Conservation (phyloP, 1,140 invertebrate species). For the Limonius californicus region DNA sequence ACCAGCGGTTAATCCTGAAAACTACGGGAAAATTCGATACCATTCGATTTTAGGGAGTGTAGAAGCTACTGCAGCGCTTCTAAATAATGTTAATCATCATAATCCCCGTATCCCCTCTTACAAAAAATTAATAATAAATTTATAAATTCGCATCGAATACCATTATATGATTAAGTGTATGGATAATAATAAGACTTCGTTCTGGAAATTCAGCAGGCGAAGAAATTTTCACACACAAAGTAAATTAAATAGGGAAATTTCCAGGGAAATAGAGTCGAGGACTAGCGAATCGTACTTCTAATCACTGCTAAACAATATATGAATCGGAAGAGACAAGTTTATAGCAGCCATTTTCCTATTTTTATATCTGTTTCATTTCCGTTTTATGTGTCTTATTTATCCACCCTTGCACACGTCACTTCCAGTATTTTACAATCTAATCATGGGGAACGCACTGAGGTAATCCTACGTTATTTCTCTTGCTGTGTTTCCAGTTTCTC, state of each 20-base stretch:
- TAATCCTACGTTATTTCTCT: conserved; percentile 50
- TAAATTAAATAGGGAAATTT: too few species aligned
- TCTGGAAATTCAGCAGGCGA: too few species aligned
- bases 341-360: conserved; percentile 43
- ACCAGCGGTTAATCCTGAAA: too few species aligned
- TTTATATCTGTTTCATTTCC: conserved; percentile 49
- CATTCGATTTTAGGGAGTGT: too few species aligned
- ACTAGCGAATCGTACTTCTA: not conserved
- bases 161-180: not conserved
- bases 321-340: conserved; percentile 30
- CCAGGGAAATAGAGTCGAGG: not conserved
- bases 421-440: conserved; percentile 51
- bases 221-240: too few species aligned
- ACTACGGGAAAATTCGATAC: too few species aligned
- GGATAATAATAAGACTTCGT: too few species aligned
- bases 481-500: conserved; percentile 43
- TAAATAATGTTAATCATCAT: too few species aligned
- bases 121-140: not conserved
- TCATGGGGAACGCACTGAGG: conserved; percentile 49
- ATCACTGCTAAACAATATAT: conserved; percentile 13
- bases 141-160: not conserved
- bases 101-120: too few species aligned
- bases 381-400: conserved; percentile 49
- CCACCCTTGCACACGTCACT: conserved; percentile 48
- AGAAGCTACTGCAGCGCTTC: too few species aligned